Evolutionary conservation across 2,797 vertebrate species (phyloP).

Genomic region (Thamnophis elegans): DNA sequence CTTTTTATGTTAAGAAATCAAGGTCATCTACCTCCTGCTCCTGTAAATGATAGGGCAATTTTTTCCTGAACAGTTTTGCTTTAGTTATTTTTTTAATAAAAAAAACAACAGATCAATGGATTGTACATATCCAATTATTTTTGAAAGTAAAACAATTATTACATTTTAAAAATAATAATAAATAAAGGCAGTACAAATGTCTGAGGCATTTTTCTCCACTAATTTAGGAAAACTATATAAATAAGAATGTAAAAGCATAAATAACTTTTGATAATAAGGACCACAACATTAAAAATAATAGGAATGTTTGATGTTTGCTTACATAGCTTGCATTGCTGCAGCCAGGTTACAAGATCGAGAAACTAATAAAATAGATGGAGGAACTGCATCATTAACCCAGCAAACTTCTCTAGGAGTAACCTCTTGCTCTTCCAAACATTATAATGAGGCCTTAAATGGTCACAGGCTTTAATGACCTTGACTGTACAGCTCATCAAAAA

Average conservation of each 20-base stretch:
- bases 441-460: conserved; percentile 15
- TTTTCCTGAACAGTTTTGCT: neutral
- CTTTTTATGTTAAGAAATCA: neutral
- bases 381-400: conserved; percentile 55
- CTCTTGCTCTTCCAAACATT: conserved; percentile 35
- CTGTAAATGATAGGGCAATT: neutral
- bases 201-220: neutral
- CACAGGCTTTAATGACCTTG: conserved; percentile 41
- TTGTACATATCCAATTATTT: neutral
- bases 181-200: neutral
- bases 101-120: neutral
- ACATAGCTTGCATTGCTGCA: neutral
- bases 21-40: neutral
- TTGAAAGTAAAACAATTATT: neutral
- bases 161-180: neutral
- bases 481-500: conserved; percentile 40
- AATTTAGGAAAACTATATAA: neutral
- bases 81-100: neutral
- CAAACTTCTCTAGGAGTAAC: conserved; percentile 43
- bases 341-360: conserved; percentile 29
- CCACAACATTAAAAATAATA: neutral
- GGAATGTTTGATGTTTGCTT: neutral
- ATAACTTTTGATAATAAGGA: neutral
- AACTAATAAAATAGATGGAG: conserved; percentile 39
- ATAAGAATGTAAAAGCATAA: neutral